A percentile compares a stretch with the other conserved stretches of the same genome.
These are phyloP conservation scores for Percopsis transmontana DNA, from an alignment of 2,113 vertebrate genomes.

Conservation along the genomic window DNA sequence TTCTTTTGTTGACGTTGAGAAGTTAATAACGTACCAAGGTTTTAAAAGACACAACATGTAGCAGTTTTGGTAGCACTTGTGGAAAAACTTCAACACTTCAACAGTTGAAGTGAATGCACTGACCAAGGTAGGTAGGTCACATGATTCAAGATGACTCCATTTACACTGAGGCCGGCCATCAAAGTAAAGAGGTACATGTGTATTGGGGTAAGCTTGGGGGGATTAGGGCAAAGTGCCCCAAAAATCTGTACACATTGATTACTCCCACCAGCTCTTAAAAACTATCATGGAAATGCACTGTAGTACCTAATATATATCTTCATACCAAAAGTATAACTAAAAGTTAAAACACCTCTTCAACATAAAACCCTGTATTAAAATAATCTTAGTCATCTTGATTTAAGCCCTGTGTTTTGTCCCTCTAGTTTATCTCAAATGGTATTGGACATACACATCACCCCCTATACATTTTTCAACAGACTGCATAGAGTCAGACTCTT, in stretches of 20 bases:
- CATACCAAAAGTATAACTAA: conserved; percentile 67
- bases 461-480: conserved; percentile 25
- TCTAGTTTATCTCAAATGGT: conserved; percentile 31
- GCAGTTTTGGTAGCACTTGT: conserved; percentile 43
- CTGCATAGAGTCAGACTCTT: conserved; percentile 50
- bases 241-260: conserved; percentile 51
- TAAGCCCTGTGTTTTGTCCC: conserved; percentile 48
- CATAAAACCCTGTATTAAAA: conserved; percentile 78
- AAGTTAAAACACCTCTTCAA: conserved; percentile 58
- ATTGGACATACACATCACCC: conserved; percentile 26
- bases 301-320: conserved; percentile 78
- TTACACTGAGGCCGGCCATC: conserved; percentile 40
- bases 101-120: conserved; percentile 22
- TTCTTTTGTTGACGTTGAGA: conserved; percentile 23
- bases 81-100: conserved; percentile 42
- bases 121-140: conserved; percentile 28
- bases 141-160: conserved; percentile 36
- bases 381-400: conserved; percentile 50
- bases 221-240: conserved; percentile 31
- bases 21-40: conserved; percentile 56
- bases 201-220: conserved; percentile 9
- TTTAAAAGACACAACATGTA: conserved; percentile 36
- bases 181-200: conserved; percentile 40
- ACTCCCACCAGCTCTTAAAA: conserved; percentile 55
- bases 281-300: conserved; percentile 63